Evolutionary conservation across 2,888 invertebrate species (phyloP), one percentile per base, ranked within the genome.

Genomic region (Stramonita haemastoma): DNA sequence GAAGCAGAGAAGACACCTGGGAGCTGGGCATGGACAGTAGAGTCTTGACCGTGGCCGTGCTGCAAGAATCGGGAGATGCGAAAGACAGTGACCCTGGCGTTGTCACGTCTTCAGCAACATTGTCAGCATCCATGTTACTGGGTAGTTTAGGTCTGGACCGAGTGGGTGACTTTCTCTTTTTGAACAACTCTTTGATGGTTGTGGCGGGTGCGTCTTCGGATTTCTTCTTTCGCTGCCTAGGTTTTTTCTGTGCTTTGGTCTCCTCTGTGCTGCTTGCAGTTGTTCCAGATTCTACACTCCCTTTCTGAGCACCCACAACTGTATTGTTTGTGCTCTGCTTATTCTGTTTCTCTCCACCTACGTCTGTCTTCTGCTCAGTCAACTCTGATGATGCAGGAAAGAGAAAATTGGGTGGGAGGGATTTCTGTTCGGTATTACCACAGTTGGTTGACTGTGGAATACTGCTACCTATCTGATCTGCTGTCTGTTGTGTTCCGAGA

Each of bases 361-460:
- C 29, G 29, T 88, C 15, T 34, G 26, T 87, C 34, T 36, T 26
- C 77, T 87, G 46, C 13, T 29, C 32, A n/a, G 77, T 22, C 11
- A 32, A 32, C 19, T 32, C 19, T 85, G 32, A 6, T 60, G 88
- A 73, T n/a, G 88, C 29, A 46, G 85, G 85, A 34, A 85, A 89
- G 4, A 89, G 85, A 85, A 89, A 89, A 32, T 89, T 89, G n/a
- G 89, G 89, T n/a, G 89, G 89, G 32, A 89, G 84, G 15, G 73
- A 36, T 57, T 73, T 89, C 29, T 26, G 88, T 17, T 60, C 60
- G 17, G 73, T n/a, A 70, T 60, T 60, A n/a, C 22, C 26, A n/a
- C 56, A 13, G 60, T 60, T 60, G 1, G 60, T 34, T 34, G 34
- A 81, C 13, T 73, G 11, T n/a, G n/a, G 13, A 32, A 11, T 32